Evolutionary conservation across 2,797 vertebrate genomes (phyloP).

Genomic region (Aselliscus stoliczkanus): DNA sequence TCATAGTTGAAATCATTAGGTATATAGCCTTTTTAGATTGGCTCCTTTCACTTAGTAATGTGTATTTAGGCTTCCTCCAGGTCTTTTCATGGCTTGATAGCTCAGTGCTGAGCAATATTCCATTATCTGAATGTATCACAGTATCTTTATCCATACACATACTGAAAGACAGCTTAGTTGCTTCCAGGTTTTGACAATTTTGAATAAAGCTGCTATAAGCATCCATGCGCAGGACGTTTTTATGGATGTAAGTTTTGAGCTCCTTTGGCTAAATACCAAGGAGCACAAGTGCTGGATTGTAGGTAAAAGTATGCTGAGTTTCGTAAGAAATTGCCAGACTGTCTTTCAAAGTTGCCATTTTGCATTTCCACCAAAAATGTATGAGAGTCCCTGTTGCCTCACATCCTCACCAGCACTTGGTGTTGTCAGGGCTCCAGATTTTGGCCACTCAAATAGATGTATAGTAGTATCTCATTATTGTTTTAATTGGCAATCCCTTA

Average conservation of each 20-base stretch:
- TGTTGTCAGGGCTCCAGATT: not conserved
- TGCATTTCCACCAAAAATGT: not conserved
- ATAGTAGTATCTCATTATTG: not conserved
- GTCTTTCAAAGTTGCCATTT: not conserved
- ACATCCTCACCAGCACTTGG: not conserved
- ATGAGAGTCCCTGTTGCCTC: not conserved
- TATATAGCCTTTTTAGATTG: not conserved
- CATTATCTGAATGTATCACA: not conserved
- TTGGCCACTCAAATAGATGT: not conserved
- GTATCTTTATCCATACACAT: not conserved
- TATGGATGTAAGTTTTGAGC: not conserved
- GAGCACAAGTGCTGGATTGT: not conserved
- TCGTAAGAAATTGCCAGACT: not conserved
- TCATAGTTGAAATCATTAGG: not conserved
- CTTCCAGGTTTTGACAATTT: not conserved
- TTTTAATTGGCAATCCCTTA: not conserved
- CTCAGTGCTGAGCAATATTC: not conserved
- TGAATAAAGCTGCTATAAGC: not conserved
- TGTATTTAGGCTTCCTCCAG: not conserved
- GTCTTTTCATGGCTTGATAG: not conserved
- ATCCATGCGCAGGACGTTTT: not conserved
- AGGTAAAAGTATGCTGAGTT: not conserved
- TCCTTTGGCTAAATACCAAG: not conserved
- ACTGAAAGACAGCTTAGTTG: not conserved
- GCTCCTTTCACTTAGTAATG: not conserved